Conservation (phyloP, 2,113 vertebrate species). For the Lathamus discolor region DNA sequence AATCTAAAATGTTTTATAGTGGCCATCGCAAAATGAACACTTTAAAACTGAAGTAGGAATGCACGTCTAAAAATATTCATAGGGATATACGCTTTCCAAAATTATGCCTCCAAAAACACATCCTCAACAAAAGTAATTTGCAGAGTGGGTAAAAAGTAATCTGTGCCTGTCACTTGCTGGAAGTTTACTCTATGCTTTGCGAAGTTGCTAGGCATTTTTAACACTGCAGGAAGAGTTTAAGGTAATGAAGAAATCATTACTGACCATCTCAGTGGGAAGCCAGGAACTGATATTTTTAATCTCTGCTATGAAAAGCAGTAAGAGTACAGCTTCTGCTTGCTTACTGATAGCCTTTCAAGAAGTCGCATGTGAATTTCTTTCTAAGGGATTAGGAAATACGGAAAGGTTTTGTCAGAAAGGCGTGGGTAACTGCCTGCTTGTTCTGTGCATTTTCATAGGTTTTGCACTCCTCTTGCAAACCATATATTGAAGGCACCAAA, state of each 20-base stretch:
- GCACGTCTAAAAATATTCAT: neutral
- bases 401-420: neutral
- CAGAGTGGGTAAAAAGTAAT: neutral
- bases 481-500: fast-evolving
- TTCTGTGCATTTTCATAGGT: neutral
- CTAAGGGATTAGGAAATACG: fast-evolving
- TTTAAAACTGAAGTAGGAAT: neutral
- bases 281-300: neutral
- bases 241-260: neutral
- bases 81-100: neutral
- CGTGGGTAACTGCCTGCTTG: neutral
- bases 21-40: neutral
- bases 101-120: neutral
- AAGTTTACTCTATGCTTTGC: neutral
- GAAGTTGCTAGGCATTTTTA: neutral
- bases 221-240: neutral
- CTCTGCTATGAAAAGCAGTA: neutral
- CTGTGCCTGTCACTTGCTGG: neutral
- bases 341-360: neutral
- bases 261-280: neutral
- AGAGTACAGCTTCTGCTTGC: neutral
- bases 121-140: neutral
- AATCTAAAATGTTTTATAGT: neutral
- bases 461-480: neutral
- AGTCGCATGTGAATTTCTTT: fast-evolving